Evolutionary conservation across 2,888 invertebrate species (phyloP).

Genomic region (Trachelus tabidus): DNA sequence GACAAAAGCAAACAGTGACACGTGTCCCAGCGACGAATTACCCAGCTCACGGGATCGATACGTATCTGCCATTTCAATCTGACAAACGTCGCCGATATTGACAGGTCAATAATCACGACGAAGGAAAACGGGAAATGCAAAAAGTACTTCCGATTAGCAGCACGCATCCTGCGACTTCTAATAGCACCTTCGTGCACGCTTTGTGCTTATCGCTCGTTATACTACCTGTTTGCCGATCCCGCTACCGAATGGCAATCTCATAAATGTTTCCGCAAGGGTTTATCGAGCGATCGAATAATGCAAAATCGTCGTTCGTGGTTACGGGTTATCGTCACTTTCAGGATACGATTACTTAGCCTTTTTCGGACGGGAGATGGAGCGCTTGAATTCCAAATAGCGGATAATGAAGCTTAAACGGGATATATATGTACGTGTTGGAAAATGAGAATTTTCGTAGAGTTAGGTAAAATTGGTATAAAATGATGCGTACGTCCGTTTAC

Average conservation of each 20-base stretch:
- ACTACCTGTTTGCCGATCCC: background rate
- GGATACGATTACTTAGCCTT: background rate
- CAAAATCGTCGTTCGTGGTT: background rate
- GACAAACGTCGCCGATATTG: conserved; percentile 33
- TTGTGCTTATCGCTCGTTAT: background rate
- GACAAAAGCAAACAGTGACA: background rate
- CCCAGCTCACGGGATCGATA: conserved; percentile 23
- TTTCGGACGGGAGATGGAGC: background rate
- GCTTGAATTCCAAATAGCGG: background rate
- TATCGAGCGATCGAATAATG: background rate
- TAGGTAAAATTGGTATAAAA: background rate
- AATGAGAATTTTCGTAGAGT: background rate
- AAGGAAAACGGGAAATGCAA: conserved; percentile 21
- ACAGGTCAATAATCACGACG: conserved; percentile 34
- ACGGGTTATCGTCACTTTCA: background rate
- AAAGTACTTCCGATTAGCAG: conserved; percentile 30
- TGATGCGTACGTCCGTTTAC: background rate
- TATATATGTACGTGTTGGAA: background rate
- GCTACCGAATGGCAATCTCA: background rate
- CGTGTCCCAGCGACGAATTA: conserved; percentile 23
- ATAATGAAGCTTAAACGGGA: background rate
- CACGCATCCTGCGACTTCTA: conserved; percentile 19
- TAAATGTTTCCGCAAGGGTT: background rate
- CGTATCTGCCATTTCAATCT: conserved; percentile 35
- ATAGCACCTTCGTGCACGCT: conserved; percentile 20